phyloP scores from a whole-genome alignment of 2,113 vertebrate genomes.

The Aplodontia rufa region DNA sequence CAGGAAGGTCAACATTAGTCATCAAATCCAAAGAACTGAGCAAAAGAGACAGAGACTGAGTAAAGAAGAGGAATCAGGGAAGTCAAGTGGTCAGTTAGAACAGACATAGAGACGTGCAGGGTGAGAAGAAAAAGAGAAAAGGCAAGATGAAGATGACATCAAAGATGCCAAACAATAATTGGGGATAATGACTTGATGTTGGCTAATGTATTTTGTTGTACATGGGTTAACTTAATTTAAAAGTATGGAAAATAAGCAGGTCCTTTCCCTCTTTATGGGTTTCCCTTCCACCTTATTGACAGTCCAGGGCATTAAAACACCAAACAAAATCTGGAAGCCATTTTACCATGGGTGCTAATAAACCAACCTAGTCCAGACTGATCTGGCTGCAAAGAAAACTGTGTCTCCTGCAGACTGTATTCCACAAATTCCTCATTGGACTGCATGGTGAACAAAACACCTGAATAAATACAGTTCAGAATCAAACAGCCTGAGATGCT shows the following conservation, averaged over 20 bases:
- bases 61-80: neutral
- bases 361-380: neutral
- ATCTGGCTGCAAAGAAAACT: neutral
- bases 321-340: neutral
- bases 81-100: neutral
- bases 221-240: neutral
- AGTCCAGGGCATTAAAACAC: neutral
- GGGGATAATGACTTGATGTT: neutral
- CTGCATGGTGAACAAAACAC: neutral
- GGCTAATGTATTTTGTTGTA: neutral
- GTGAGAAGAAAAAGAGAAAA: neutral
- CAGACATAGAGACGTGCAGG: neutral
- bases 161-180: neutral
- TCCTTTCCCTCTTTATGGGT: neutral
- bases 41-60: neutral
- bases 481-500: neutral
- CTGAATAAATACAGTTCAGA: neutral
- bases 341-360: neutral
- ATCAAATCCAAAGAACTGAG: neutral
- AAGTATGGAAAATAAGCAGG: neutral
- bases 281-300: neutral
- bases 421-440: neutral
- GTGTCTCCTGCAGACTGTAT: neutral
- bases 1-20: neutral
- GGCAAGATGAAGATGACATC: neutral